Percentiles rank a stretch among this genome's conserved stretches.
These are phyloP conservation scores for Heliconius himera DNA, from an alignment of 1,140 invertebrate species.

Conservation along the genomic window DNA sequence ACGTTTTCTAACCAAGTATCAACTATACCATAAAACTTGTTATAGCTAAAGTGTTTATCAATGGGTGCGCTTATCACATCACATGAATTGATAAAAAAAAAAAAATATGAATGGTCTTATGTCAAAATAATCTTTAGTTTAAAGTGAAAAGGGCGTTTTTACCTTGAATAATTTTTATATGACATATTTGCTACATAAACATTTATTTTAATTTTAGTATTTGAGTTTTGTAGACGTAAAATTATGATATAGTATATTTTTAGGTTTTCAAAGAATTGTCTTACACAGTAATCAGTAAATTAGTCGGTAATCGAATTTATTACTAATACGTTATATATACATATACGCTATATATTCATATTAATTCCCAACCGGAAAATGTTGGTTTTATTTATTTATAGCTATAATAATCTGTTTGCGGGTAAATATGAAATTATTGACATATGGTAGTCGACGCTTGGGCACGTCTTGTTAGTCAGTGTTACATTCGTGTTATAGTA, in stretches of 20 bases:
- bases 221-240: neutral
- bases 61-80: constrained; percentile 18
- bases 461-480: neutral
- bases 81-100: neutral
- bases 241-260: neutral
- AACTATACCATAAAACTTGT: neutral
- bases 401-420: constrained; percentile 8
- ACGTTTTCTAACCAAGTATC: neutral
- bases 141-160: neutral
- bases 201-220: constrained; percentile 6
- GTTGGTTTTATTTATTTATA: neutral
- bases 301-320: constrained; percentile 1
- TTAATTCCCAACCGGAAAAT: neutral
- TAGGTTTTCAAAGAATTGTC: neutral
- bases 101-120: neutral
- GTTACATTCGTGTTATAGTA: neutral
- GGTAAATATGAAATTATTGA: constrained; percentile 32
- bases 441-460: neutral
- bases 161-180: neutral
- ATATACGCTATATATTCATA: too few relatives aligned
- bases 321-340: neutral
- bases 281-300: neutral
- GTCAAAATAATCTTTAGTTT: neutral
- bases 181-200: neutral
- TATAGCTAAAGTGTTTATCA: constrained; percentile 13